These are phyloP conservation scores for Aleiodes leptofemur DNA, from an alignment of 2,888 invertebrate genomes.

Conservation along the genomic window DNA sequence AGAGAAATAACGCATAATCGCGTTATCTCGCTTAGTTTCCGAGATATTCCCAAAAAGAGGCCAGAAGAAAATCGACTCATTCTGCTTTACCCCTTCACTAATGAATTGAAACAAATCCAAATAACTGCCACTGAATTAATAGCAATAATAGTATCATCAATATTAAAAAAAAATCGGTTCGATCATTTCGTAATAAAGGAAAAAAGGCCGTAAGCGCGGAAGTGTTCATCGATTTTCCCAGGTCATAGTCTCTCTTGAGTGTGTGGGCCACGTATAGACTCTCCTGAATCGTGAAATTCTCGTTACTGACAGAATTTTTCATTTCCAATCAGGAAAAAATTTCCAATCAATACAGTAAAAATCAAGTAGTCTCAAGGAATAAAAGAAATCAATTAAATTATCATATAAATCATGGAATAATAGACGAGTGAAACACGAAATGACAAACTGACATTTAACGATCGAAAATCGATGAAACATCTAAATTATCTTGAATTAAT, in stretches of 20 bases:
- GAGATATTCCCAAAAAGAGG: not conserved
- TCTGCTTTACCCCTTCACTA: no score
- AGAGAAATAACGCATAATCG: no score
- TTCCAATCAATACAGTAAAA: not conserved
- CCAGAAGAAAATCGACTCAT: no score
- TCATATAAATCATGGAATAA: not conserved
- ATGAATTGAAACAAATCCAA: no score
- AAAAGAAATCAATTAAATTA: not conserved
- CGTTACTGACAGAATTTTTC: not conserved
- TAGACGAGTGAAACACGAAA: no score
- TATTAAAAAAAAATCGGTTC: slow-evolving; percentile 42
- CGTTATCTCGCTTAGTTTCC: no score
- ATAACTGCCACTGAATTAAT: not conserved
- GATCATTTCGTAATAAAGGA: slow-evolving; percentile 34
- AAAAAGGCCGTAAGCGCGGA: slow-evolving; percentile 47
- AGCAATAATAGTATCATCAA: slow-evolving; percentile 7
- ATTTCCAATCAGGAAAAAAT: slow-evolving; percentile 2
- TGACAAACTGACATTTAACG: slow-evolving; percentile 7
- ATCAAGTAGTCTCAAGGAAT: not conserved
- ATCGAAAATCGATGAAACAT: slow-evolving; percentile 28
- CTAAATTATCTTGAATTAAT: not conserved
- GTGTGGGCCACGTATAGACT: slow-evolving; percentile 39
- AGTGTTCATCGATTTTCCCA: slow-evolving; percentile 64
- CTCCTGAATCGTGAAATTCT: slow-evolving; percentile 29
- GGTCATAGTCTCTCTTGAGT: slow-evolving; percentile 28